Evolutionary conservation across 2,797 vertebrate genomes (phyloP).

Genomic region (Carapus acus): DNA sequence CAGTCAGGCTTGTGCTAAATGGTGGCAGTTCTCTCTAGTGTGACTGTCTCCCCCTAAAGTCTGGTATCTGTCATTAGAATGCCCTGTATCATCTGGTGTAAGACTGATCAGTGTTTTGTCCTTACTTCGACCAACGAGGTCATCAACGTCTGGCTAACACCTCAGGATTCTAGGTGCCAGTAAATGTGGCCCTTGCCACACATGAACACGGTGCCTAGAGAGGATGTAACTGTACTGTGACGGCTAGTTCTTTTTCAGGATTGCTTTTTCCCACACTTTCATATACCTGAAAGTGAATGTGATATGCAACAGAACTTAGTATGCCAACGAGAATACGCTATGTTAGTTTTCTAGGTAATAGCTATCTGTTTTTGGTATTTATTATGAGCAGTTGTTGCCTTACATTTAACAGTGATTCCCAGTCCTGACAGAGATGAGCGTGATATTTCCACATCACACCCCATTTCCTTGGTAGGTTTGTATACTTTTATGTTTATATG

Average conservation of each 20-base stretch:
- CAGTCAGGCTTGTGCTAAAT: too few relatives aligned
- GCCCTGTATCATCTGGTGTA: conserved; percentile 21
- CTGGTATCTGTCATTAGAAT: not conserved
- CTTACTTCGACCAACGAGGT: conserved; percentile 26
- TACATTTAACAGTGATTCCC: conserved; percentile 52
- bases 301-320: not conserved
- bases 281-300: conserved; percentile 1
- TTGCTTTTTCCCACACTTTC: not conserved
- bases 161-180: not conserved
- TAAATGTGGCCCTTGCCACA: conserved; percentile 5
- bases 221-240: conserved; percentile 18
- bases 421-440: conserved; percentile 45
- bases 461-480: conserved; percentile 9
- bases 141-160: not conserved
- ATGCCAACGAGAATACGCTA: too few relatives aligned
- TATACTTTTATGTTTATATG: not conserved
- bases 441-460: conserved; percentile 16
- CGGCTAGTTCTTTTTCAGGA: conserved; percentile 44
- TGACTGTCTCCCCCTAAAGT: conserved; percentile 27
- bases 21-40: too few relatives aligned
- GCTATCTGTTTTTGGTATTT: not conserved
- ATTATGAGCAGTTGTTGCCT: conserved; percentile 55
- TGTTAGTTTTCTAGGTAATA: too few relatives aligned
- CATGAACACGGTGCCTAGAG: conserved; percentile 48
- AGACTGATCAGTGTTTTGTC: conserved; percentile 14